These are phyloP conservation scores for Lampris megalopsis DNA, from an alignment of 2,113 vertebrate species.

Conservation along the genomic window DNA sequence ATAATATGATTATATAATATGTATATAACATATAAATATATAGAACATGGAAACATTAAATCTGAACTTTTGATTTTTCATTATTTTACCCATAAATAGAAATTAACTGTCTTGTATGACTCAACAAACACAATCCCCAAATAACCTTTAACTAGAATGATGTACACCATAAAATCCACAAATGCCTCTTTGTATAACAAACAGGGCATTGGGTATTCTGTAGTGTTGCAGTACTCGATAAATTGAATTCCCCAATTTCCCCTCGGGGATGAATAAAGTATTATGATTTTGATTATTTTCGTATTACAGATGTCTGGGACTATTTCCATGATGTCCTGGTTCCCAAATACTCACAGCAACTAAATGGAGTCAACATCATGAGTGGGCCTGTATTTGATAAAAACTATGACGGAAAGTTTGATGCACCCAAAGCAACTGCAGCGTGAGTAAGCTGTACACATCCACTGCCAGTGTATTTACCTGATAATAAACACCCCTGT, in stretches of 20 bases:
- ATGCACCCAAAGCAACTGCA: constrained; percentile 70
- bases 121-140: background rate
- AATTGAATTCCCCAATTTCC: too few relatives aligned
- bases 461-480: background rate
- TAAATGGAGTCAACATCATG: constrained; percentile 91
- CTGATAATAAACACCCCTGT: background rate
- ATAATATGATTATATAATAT: too few relatives aligned
- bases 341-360: constrained; percentile 79
- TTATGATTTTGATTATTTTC: constrained; percentile 21
- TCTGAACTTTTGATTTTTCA: background rate
- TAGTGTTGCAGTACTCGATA: background rate
- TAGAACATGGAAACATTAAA: background rate
- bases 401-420: constrained; percentile 89
- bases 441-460: constrained; percentile 77
- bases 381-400: constrained; percentile 95
- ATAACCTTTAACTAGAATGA: background rate
- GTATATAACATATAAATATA: too few relatives aligned
- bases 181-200: background rate
- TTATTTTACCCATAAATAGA: background rate
- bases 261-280: background rate
- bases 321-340: constrained; percentile 88
- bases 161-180: too few relatives aligned
- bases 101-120: background rate
- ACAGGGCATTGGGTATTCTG: background rate
- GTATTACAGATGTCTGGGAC: constrained; percentile 87